Base-by-base conservation (phyloP, 2,797 vertebrate species). In the Varecia variegata region DNA sequence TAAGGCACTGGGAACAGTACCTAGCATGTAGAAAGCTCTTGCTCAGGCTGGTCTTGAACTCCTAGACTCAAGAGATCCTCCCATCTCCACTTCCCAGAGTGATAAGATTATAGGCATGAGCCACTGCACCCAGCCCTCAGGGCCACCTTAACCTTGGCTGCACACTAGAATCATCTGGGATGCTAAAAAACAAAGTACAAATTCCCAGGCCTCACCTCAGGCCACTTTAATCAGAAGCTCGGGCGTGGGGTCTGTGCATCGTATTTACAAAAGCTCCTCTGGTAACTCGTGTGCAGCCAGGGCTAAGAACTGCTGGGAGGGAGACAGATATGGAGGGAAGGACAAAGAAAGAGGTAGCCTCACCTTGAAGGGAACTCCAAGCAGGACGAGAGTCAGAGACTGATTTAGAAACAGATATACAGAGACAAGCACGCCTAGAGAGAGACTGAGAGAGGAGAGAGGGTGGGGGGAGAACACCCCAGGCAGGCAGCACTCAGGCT, bases 111-210 rank as follows among this genome's bases (percentile, higher is more conserved):
- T 14, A 32, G 30, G 5, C 30, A 6, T 32, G 60, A 62, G 14
- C 60, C 30, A 32, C 60, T 62, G 30, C 30, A 7, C 30, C 60
- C 6, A 30, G 30, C 14, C 58, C 13, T 52, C 4, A 14, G 50
- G 80, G 45, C 43, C n/a, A 56, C 73, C 77, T 73, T 62, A 83
- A 47, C 25, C 47, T 68, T 94, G 38, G 14, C 45, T 65, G 17
- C 21, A 83, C 21, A 21, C 20, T 70, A 84, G 58, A 85, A 67
- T 90, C 82, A 88, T 30, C 74, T 21, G 30, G 68, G 20, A n/a
- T 88, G 54, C 74, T 93, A 23, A 80, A 35, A 35, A 47, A 45
- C 45, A 76, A 86, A 65, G 30, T 20, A 50, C 4, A n/a, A 45
- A 84, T 82, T 79, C 40, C 23, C 11, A 52, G 47, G 32, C n/a